Evolutionary conservation across 2,888 invertebrate genomes (phyloP).

Genomic region (Ecliptopera silaceata): DNA sequence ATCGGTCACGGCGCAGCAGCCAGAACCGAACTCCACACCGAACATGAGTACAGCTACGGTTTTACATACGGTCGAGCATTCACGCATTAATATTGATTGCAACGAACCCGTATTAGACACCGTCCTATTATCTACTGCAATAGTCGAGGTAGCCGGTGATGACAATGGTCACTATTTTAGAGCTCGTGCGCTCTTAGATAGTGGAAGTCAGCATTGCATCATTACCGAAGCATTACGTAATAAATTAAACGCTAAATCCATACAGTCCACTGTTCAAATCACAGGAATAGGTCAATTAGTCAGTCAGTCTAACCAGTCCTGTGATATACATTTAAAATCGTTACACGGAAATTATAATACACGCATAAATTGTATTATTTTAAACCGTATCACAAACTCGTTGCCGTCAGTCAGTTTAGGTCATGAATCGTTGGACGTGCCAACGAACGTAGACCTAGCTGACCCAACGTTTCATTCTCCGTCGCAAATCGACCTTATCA

Average conservation of each 20-base stretch:
- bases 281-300: conserved; percentile 30
- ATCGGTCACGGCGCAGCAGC: too few species aligned
- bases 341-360: conserved; percentile 10
- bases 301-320: too few species aligned
- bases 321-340: conserved; percentile 2
- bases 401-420: neutral
- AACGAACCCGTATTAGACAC: neutral
- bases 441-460: neutral
- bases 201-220: conserved; percentile 32
- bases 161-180: neutral
- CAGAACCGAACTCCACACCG: too few species aligned
- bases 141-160: conserved; percentile 3
- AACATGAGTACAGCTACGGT: too few species aligned
- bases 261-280: conserved; percentile 23
- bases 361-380: neutral
- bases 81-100: conserved; percentile 5
- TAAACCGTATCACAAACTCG: neutral
- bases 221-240: too few species aligned
- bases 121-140: neutral
- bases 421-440: neutral
- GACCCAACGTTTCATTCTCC: too few species aligned
- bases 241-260: too few species aligned
- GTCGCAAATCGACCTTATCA: too few species aligned
- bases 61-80: conserved; percentile 2
- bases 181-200: neutral